Conservation (phyloP, 2,113 vertebrate species). For the Sminthopsis crassicaudata region DNA sequence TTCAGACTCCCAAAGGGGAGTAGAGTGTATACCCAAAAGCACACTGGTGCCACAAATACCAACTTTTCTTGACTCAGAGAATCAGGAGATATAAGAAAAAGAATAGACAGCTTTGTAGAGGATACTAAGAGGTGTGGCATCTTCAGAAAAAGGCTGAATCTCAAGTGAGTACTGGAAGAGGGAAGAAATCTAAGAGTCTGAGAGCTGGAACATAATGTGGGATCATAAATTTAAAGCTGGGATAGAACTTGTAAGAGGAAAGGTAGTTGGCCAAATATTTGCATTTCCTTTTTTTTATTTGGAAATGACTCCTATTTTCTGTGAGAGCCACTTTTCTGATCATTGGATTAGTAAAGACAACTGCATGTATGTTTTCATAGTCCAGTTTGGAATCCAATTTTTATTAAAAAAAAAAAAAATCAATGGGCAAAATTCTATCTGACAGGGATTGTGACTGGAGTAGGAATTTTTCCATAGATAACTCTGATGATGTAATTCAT, state of each 20-base stretch:
- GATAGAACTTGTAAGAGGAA: neutral
- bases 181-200: neutral
- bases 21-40: neutral
- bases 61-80: neutral
- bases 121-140: neutral
- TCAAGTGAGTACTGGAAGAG: neutral
- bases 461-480: neutral
- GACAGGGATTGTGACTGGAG: neutral
- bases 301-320: neutral
- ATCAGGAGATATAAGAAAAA: neutral
- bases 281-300: neutral
- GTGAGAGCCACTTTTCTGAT: neutral
- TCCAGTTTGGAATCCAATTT: neutral
- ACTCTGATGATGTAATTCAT: neutral
- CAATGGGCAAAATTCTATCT: neutral
- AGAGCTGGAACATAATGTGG: neutral
- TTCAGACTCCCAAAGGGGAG: neutral
- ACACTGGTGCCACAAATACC: neutral
- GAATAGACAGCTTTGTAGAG: neutral
- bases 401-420: neutral
- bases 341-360: neutral
- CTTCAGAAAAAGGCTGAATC: neutral
- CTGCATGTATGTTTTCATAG: neutral
- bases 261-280: neutral
- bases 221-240: neutral